Percentiles rank a stretch among this genome's conserved stretches.
Conservation (phyloP, 2,113 vertebrate genomes). For the Oryzias woworae region DNA sequence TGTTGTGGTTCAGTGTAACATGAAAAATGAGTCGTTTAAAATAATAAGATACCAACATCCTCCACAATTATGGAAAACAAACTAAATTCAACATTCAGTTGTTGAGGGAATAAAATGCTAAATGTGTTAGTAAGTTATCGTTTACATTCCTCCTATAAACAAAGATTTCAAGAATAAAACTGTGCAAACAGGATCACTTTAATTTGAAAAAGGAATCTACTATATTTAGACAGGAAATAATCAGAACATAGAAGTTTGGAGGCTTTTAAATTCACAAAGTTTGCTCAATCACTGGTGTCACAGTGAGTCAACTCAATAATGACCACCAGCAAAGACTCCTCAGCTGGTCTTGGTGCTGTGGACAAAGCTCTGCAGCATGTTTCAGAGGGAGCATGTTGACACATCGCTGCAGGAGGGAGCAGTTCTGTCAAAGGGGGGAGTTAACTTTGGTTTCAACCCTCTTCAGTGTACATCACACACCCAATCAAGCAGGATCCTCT, state of each 20-base stretch:
- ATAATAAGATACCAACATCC: too few species aligned
- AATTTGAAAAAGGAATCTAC: too few species aligned
- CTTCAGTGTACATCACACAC: constrained; percentile 52
- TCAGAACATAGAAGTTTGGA: constrained; percentile 2
- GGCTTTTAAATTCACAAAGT: constrained; percentile 6
- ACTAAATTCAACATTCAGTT: too few species aligned
- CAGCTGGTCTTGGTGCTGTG: constrained; percentile 53
- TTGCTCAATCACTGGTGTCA: constrained; percentile 27
- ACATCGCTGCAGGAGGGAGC: constrained; percentile 63
- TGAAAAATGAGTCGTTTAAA: too few species aligned
- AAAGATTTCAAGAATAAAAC: too few species aligned
- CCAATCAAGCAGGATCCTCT: constrained; percentile 55
- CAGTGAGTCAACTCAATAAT: constrained; percentile 46
- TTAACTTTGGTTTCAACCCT: constrained; percentile 77
- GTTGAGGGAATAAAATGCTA: too few species aligned
- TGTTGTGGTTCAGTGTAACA: too few species aligned
- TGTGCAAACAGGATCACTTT: too few species aligned
- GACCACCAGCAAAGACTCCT: constrained; percentile 44
- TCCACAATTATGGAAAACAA: too few species aligned
- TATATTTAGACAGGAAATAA: too few species aligned
- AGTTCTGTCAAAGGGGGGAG: constrained; percentile 66
- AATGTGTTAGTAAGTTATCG: too few species aligned
- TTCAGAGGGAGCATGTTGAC: constrained; percentile 69
- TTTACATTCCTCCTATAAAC: too few species aligned
- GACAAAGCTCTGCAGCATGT: constrained; percentile 75